Evolutionary conservation across 1,140 invertebrate species (phyloP), one percentile per base, ranked within the genome.

Genomic region (Euwallacea similis): DNA sequence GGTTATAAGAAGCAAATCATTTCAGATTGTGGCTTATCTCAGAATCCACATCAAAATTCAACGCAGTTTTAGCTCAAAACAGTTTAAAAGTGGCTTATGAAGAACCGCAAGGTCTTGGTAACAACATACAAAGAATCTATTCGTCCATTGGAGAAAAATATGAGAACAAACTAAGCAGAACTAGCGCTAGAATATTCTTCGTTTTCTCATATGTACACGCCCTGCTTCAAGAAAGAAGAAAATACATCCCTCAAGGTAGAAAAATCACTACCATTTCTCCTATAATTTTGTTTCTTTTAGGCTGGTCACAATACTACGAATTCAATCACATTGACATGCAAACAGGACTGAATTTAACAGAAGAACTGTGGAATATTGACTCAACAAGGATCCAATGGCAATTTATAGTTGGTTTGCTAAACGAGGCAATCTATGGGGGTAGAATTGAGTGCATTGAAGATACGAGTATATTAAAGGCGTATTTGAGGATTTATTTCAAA

Each of bases 271-370:
- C 0, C 16, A 16, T 6, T 33, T 58, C n/a, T 15, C 10, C 0
- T 13, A 10, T 6, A 58, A 10, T 16, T 58, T 10, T 58, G 6
- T 58, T 3, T 64, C n/a, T 73, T 76, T 15, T 46, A 79, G 93
- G 92, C 2, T 95, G 93, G 93, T 90, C 88, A 0, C 93, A 92
- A 80, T 92, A 89, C 79, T 98, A 98, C 81, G 95, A 97, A 77
- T 97, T 97, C 83, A 93, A 89, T 46, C 88, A 92, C 73, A 87
- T 90, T 0, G 96, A 98, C 83, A 82, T 97, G 0, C 86, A 89
- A 66, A 91, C 93, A 6, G 93, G 91, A 0, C 84, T 90, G 54
- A 88, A 91, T 65, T 84, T 96, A 42, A 84, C 94, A 2, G 86
- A 90, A 41, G 86, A 87, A 79, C 77, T 90, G 33, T 85, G 85